Percentiles rank a stretch among this genome's conserved stretches.
These are phyloP conservation scores for Hydrotaea cyrtoneurina DNA, from an alignment of 2,888 invertebrate species.

Conservation along the genomic window DNA sequence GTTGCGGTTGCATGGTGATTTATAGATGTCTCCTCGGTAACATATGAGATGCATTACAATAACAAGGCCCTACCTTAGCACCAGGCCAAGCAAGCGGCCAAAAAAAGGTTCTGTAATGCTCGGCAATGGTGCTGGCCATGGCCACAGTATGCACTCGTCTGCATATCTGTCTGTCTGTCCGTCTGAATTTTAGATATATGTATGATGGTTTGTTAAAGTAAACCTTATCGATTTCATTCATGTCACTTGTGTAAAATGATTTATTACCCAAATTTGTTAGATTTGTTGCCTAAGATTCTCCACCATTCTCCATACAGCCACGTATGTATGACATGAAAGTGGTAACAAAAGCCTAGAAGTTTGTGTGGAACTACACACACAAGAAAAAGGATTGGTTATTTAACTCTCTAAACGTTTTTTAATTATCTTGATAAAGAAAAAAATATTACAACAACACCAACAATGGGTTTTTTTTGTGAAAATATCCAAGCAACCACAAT, in stretches of 20 bases:
- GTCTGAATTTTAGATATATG: slow-evolving; percentile 20
- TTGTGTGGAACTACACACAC: neutral
- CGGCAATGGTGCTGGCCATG: slow-evolving; percentile 26
- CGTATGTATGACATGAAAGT: neutral
- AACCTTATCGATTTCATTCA: slow-evolving; percentile 64
- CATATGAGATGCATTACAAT: slow-evolving; percentile 53
- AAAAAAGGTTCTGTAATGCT: slow-evolving; percentile 14
- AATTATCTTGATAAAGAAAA: slow-evolving; percentile 64
- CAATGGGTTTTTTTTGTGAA: neutral
- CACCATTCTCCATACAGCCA: neutral
- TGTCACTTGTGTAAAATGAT: slow-evolving; percentile 66
- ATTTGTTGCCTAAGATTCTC: slow-evolving; percentile 47
- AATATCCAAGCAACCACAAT: slow-evolving; percentile 6
- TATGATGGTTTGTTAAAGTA: slow-evolving; percentile 42
- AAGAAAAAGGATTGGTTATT: slow-evolving; percentile 47
- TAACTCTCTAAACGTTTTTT: slow-evolving; percentile 61
- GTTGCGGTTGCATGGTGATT: slow-evolving; percentile 51
- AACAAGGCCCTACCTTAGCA: slow-evolving; percentile 30
- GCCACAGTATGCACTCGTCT: neutral
- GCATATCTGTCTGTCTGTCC: slow-evolving; percentile 7
- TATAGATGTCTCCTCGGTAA: slow-evolving; percentile 54
- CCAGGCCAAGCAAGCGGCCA: neutral
- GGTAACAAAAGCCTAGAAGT: slow-evolving; percentile 6
- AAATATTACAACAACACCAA: slow-evolving; percentile 34
- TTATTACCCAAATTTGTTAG: slow-evolving; percentile 63